Conservation (phyloP, 2,797 vertebrate genomes). For the Sphenodon punctatus region DNA sequence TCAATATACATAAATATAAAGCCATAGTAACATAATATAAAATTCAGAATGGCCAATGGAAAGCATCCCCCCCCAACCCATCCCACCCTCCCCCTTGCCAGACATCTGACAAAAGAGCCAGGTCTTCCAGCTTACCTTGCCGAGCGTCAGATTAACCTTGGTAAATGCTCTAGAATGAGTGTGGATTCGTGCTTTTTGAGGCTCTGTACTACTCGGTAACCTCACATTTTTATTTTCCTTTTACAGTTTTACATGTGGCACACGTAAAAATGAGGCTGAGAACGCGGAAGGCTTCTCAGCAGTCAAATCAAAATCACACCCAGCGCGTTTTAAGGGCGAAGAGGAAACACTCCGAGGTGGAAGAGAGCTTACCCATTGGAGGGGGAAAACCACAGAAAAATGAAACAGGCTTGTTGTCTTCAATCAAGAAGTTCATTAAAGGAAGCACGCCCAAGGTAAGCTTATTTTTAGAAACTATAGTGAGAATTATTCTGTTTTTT, state of each 20-base stretch:
- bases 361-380: conserved; percentile 83
- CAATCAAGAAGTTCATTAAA: conserved; percentile 97
- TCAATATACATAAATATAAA: no score
- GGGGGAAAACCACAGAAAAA: conserved; percentile 90
- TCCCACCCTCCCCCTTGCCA: neutral
- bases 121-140: no score
- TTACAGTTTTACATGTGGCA: conserved; percentile 90
- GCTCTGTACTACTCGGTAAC: neutral
- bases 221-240: neutral
- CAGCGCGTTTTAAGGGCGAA: conserved; percentile 87
- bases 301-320: conserved; percentile 82
- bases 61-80: neutral
- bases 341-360: conserved; percentile 91
- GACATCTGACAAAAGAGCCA: neutral
- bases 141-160: neutral
- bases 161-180: accelerated
- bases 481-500: neutral
- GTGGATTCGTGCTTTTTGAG: neutral
- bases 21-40: no score
- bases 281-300: conserved; percentile 97
- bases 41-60: no score
- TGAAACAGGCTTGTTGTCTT: conserved; percentile 90
- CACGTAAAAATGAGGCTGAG: conserved; percentile 96
- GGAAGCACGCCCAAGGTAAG: conserved; percentile 93
- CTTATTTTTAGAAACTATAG: no score